These are phyloP conservation scores for Cepaea nemoralis DNA, from an alignment of 1,140 invertebrate species.

Conservation along the genomic window DNA sequence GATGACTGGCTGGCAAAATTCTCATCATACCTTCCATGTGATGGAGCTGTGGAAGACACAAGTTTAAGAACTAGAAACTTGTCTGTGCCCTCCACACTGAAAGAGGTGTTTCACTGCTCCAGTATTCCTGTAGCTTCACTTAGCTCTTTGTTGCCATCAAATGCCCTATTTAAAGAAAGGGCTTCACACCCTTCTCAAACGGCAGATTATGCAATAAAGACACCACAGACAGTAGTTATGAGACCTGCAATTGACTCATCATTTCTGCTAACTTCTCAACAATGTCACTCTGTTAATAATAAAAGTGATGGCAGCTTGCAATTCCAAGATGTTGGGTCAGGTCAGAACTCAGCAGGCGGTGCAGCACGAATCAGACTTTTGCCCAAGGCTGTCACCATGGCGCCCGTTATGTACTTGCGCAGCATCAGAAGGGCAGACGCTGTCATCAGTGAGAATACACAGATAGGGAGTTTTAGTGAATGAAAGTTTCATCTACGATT, in stretches of 20 bases:
- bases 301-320: too few species aligned
- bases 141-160: background rate
- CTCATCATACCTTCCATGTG: constrained; percentile 31
- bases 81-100: background rate
- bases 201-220: background rate
- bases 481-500: too few species aligned
- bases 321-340: too few species aligned
- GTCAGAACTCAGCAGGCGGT: too few species aligned
- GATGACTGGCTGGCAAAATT: constrained; percentile 39
- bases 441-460: too few species aligned
- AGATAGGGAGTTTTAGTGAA: too few species aligned
- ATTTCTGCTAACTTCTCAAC: too few species aligned
- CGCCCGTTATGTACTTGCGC: too few species aligned
- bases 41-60: background rate
- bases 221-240: background rate
- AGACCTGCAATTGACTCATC: background rate
- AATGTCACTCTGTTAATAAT: too few species aligned
- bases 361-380: too few species aligned
- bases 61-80: background rate
- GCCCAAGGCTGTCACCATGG: too few species aligned
- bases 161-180: background rate
- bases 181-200: background rate
- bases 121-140: background rate
- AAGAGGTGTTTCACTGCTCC: background rate
- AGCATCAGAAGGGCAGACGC: too few species aligned